These are phyloP conservation scores for Catagonus wagneri DNA, from an alignment of 2,113 vertebrate species.

Conservation along the genomic window DNA sequence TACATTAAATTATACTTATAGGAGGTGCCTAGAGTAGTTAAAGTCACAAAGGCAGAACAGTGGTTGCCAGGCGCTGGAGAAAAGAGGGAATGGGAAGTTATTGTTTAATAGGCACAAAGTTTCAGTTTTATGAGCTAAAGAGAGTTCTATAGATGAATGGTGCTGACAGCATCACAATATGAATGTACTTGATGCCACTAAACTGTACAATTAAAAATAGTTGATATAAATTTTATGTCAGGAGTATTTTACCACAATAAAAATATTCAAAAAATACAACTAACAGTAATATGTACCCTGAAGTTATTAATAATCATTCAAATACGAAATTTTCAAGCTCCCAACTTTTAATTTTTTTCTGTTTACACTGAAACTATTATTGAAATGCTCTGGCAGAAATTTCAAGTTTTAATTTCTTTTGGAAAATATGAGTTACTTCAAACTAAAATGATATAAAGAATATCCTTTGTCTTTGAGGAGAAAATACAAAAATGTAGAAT, in stretches of 20 bases:
- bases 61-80: background rate
- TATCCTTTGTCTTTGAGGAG: constrained; percentile 32
- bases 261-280: background rate
- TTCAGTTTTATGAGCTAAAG: too few relatives aligned
- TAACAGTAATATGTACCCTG: background rate
- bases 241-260: background rate
- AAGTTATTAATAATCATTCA: constrained; percentile 15
- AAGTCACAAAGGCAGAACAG: background rate
- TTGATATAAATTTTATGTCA: too few relatives aligned
- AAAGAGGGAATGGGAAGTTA: background rate
- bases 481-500: background rate
- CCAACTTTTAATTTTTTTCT: background rate
- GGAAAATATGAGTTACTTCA: constrained; percentile 29
- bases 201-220: too few relatives aligned
- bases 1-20: background rate
- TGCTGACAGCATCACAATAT: too few relatives aligned
- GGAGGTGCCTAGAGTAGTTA: too few relatives aligned
- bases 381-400: background rate
- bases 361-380: background rate
- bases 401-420: constrained; percentile 7
- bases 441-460: background rate
- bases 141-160: too few relatives aligned
- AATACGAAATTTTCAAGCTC: background rate
- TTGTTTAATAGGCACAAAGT: background rate
- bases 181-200: too few relatives aligned